Evolutionary conservation across 2,888 invertebrate species (phyloP).

Genomic region (Crioceris asparagi): DNA sequence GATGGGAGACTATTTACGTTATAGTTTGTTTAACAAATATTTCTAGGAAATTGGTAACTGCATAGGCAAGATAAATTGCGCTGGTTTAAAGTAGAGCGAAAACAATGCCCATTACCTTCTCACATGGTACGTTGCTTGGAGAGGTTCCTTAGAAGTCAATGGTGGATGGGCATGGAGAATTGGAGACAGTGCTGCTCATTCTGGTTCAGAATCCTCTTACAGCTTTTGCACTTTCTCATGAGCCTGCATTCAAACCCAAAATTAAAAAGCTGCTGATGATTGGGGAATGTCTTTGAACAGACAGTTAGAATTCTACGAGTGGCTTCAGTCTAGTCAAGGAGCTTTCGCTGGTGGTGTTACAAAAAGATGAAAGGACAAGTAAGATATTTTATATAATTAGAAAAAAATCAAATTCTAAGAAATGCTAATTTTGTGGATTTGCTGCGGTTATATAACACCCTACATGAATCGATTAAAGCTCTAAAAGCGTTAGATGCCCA

Average conservation of each 20-base stretch:
- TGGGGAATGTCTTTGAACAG: slow-evolving; percentile 21
- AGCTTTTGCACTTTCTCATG: slow-evolving; percentile 19
- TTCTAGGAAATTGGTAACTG: slow-evolving; percentile 24
- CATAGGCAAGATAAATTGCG: slow-evolving; percentile 14
- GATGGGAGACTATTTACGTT: no score
- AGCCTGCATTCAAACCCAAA: slow-evolving; percentile 19
- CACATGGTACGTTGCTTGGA: slow-evolving; percentile 24
- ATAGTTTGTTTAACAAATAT: no score
- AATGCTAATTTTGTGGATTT: no score
- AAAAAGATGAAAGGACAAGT: slow-evolving; percentile 22
- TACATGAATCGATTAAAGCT: no score
- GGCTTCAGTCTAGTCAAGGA: slow-evolving; percentile 20
- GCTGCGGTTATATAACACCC: no score
- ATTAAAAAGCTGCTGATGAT: slow-evolving; percentile 19
- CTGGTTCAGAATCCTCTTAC: no score
- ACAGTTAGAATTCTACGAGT: slow-evolving; percentile 22
- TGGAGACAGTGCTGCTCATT: slow-evolving; percentile 22
- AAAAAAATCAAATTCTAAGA: no score
- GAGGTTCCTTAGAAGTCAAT: slow-evolving; percentile 17
- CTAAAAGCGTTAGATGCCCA: no score
- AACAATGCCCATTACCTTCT: no score
- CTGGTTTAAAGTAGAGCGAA: no score
- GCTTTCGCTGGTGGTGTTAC: slow-evolving; percentile 24
- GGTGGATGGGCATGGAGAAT: slow-evolving; percentile 23
- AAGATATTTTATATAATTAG: no score